A percentile compares a stretch with the other conserved stretches of the same genome.
Conservation (phyloP, 2,113 vertebrate genomes). For the Rhinopomastus cyanomelas region DNA sequence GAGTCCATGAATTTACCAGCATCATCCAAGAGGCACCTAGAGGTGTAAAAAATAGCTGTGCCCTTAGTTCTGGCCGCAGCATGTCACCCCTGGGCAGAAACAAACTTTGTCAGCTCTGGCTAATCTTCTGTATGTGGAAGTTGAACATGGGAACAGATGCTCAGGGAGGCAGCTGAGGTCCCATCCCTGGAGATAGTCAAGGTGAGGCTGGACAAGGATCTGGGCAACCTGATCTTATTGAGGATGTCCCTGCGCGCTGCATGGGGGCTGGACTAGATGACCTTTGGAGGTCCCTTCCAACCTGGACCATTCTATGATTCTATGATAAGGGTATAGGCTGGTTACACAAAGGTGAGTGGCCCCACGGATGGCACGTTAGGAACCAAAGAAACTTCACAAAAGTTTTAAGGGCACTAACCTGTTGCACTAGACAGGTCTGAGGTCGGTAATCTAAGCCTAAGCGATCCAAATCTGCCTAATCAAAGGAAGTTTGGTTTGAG, state of each 20-base stretch:
- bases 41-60: background rate
- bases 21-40: background rate
- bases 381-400: background rate
- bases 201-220: too few relatives aligned
- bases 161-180: too few relatives aligned
- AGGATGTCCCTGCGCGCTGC: too few relatives aligned
- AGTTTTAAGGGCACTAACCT: background rate
- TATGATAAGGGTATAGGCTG: background rate
- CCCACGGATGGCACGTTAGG: background rate
- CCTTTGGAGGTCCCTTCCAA: too few relatives aligned
- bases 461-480: background rate
- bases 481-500: background rate
- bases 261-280: too few relatives aligned
- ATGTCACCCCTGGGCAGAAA: background rate
- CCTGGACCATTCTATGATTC: too few relatives aligned
- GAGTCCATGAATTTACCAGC: background rate
- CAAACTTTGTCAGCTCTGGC: background rate
- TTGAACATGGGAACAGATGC: too few relatives aligned
- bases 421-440: background rate
- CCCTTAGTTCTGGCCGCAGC: background rate
- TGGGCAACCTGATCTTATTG: too few relatives aligned
- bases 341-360: background rate
- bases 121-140: too few relatives aligned
- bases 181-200: too few relatives aligned
- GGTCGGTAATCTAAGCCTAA: background rate